Evolutionary conservation across 2,797 vertebrate genomes (phyloP).

Genomic region (Gouania willdenowi): DNA sequence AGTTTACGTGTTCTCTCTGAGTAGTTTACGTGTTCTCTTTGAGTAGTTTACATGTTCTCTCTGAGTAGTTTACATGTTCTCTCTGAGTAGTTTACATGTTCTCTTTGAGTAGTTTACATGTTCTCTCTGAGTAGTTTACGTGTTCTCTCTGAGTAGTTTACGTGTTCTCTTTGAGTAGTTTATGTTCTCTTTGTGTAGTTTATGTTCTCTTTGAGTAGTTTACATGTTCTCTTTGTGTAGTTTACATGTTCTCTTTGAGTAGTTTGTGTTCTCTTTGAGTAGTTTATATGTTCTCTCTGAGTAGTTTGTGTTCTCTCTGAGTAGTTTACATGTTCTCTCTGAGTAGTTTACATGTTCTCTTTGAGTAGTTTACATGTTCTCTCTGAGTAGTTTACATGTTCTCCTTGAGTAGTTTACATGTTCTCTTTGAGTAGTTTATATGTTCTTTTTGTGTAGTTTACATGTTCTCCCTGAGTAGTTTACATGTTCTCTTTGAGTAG

Average conservation of each 20-base stretch:
- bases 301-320: conserved; percentile 66
- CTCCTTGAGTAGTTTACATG: conserved; percentile 1
- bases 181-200: no score
- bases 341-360: conserved; percentile 70
- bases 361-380: neutral
- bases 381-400: conserved; percentile 71
- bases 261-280: neutral
- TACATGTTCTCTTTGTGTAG: conserved; percentile 57
- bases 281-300: conserved; percentile 3
- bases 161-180: conserved; percentile 60
- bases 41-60: conserved; percentile 70
- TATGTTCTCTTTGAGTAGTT: neutral
- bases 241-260: no score
- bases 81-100: conserved; percentile 71
- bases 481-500: neutral
- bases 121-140: conserved; percentile 66
- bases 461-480: conserved; percentile 60
- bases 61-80: neutral
- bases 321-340: conserved; percentile 3
- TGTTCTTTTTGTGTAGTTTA: neutral
- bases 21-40: conserved; percentile 3
- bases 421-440: conserved; percentile 66
- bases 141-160: neutral
- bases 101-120: conserved; percentile 1
- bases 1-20: conserved; percentile 68